Percentiles rank a stretch among this genome's conserved stretches.
Conservation (phyloP, 2,797 vertebrate species). For the Rhinichthys osculus region DNA sequence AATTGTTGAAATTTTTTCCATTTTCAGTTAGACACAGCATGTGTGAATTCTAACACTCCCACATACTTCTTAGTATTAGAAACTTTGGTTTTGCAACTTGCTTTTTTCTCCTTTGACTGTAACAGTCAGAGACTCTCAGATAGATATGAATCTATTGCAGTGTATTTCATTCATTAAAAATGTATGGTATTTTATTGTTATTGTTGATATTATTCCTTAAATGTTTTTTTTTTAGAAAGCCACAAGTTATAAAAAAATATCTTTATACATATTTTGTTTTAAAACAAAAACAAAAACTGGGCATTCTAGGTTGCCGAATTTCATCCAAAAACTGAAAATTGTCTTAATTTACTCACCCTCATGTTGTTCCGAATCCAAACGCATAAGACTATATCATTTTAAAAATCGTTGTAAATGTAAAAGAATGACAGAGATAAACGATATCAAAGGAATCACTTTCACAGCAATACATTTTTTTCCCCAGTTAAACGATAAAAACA, state of each 20-base stretch:
- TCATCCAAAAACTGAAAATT: neutral
- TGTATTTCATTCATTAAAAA: neutral
- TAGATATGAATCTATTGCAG: neutral
- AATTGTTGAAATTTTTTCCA: neutral
- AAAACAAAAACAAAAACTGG: too few species aligned
- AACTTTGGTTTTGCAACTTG: conserved; percentile 1
- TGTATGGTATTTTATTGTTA: neutral
- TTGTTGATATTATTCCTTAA: neutral
- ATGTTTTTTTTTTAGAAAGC: too few species aligned
- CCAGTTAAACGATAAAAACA: too few species aligned
- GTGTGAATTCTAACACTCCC: conserved; percentile 42
- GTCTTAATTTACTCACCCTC: neutral
- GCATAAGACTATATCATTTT: neutral
- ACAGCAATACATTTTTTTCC: too few species aligned
- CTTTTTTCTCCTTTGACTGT: neutral
- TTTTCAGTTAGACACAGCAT: conserved; percentile 7
- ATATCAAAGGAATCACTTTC: too few species aligned
- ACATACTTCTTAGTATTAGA: conserved; percentile 1
- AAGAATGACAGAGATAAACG: too few species aligned
- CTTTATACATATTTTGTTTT: too few species aligned
- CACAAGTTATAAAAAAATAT: too few species aligned
- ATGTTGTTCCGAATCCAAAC: neutral
- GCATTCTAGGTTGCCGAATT: too few species aligned
- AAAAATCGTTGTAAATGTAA: too few species aligned
- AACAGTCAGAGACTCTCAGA: neutral